phyloP scores from a whole-genome alignment of 2,113 vertebrate species.

The Grammomys surdaster region DNA sequence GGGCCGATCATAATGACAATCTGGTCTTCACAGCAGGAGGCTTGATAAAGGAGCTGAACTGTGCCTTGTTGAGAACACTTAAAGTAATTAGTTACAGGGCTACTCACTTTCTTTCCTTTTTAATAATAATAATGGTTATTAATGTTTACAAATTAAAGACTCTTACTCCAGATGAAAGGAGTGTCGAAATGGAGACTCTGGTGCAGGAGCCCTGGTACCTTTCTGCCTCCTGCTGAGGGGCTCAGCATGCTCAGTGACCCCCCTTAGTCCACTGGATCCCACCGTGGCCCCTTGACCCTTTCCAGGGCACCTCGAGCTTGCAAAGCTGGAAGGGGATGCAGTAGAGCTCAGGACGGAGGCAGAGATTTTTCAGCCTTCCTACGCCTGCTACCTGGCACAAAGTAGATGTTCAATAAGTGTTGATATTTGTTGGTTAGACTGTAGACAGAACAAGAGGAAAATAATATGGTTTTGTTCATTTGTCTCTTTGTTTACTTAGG shows the following conservation, averaged over 20 bases:
- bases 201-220: not conserved
- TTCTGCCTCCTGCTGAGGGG: not conserved
- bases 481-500: not conserved
- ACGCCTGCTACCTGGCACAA: not conserved
- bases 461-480: not conserved
- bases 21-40: conserved; percentile 87
- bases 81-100: conserved; percentile 89
- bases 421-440: not conserved
- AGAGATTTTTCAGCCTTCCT: not conserved
- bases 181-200: conserved; percentile 14
- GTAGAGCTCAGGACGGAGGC: not conserved
- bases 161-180: conserved; percentile 78
- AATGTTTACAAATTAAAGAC: conserved; percentile 88
- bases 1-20: conserved; percentile 87
- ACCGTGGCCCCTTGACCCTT: not conserved
- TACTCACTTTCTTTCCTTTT: conserved; percentile 86
- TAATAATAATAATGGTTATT: conserved; percentile 89
- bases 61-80: conserved; percentile 88
- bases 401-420: not conserved
- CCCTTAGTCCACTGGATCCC: not conserved
- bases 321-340: not conserved
- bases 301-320: not conserved
- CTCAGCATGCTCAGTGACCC: not conserved
- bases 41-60: conserved; percentile 87
- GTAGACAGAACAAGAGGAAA: not conserved